These are phyloP conservation scores for Luffia ferchaultella DNA, from an alignment of 2,888 invertebrate genomes.

Conservation along the genomic window DNA sequence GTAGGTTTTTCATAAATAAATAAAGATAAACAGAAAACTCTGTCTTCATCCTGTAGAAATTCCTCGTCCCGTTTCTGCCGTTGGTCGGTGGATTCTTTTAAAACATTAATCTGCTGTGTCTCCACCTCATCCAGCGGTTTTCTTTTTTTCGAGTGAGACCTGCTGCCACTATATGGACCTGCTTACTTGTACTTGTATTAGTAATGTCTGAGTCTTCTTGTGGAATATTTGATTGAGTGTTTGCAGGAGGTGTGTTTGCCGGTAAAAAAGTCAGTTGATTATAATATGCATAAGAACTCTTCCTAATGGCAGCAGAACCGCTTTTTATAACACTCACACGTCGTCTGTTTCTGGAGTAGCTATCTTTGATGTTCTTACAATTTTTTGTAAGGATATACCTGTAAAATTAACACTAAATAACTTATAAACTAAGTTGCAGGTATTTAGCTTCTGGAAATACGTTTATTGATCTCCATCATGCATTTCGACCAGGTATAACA, in stretches of 20 bases:
- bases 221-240: background rate
- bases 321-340: background rate
- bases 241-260: background rate
- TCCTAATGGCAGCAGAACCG: background rate
- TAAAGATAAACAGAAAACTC: background rate
- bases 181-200: background rate
- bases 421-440: background rate
- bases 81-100: background rate
- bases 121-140: background rate
- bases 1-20: too few species aligned
- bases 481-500: background rate
- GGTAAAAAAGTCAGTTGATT: background rate
- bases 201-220: background rate
- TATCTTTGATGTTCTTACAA: background rate
- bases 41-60: background rate
- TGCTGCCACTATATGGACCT: background rate
- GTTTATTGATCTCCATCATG: background rate
- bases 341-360: background rate
- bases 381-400: background rate
- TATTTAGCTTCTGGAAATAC: background rate
- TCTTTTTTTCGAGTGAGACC: background rate
- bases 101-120: background rate
- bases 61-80: background rate
- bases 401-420: background rate
- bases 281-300: background rate